Conservation (phyloP, 2,888 invertebrate species). For the Eristalis arbustorum region DNA sequence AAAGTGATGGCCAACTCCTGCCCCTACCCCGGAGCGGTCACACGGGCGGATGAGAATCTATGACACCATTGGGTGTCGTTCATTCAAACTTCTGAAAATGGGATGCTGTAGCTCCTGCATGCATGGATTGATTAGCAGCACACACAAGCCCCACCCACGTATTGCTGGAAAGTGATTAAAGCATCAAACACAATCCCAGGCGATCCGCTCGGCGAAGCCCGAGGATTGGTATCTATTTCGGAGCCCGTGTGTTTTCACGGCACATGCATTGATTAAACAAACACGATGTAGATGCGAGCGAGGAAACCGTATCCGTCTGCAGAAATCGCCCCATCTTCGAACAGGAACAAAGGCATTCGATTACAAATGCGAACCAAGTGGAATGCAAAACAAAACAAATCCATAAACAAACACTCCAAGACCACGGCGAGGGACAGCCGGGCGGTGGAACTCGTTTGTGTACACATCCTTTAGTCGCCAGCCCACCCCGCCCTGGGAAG, state of each 20-base stretch:
- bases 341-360: slow-evolving; percentile 16
- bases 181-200: neutral
- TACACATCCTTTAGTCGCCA: neutral
- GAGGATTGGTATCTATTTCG: slow-evolving; percentile 10
- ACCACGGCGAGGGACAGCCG: neutral
- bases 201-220: neutral
- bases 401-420: neutral
- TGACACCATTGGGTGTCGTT: no score
- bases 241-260: neutral
- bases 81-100: no score
- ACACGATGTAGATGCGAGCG: neutral
- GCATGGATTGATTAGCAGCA: neutral
- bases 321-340: neutral
- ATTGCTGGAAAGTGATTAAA: neutral
- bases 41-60: neutral
- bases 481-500: neutral
- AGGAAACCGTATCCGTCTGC: neutral
- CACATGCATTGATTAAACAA: neutral
- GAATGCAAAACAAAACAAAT: slow-evolving; percentile 4
- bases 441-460: neutral
- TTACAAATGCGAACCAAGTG: slow-evolving; percentile 23
- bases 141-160: neutral
- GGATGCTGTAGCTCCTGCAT: neutral
- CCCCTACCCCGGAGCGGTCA: neutral
- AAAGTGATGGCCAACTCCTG: neutral